Evolutionary conservation across 2,888 invertebrate genomes (phyloP), one percentile per base, ranked within the genome.

Genomic region (Eretmocerus hayati): DNA sequence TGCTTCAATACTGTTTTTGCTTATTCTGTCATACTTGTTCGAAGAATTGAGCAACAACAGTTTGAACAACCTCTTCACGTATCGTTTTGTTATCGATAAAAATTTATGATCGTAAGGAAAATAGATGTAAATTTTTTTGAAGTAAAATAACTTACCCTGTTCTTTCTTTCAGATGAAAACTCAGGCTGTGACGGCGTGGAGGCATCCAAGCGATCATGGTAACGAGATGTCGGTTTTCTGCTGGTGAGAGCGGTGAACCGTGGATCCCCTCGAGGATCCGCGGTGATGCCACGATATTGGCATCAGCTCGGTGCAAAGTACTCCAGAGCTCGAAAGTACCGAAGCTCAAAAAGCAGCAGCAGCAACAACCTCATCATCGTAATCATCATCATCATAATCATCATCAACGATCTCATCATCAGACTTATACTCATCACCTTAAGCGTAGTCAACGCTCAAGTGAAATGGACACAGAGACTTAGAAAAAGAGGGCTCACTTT

Each of bases 151-250:
- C n/a, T n/a, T n/a, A n/a, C 8, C 26, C 26, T 26, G 11, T 9
- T 26, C 16, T 48, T n/a, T 15, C 5, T 79, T 77, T 15, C 80
- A 86, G 86, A 71, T 86, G 75, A 85, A 85, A 73, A 82, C 85
- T 65, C 80, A 83, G 64, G 82, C 84, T 40, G 84, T 85, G 67
- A 82, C 84, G 48, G 80, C 84, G 59, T 86, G 86, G 86, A 79
- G 85, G 59, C 81, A 80, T 63, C 80, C 80, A 62, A 79, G 77
- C 53, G 81, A 81, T 59, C 80, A 84, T 69, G 81, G 83, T 60
- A 85, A 84, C 42, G 86, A 86, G 74, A 77, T 85, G 58, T 84
- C 85, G 62, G 85, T 87, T 54, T 86, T 83, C 75, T 86, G 86
- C 74, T 87, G 87, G 86, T 87, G 85, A 86, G 60, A 63, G 60